These are phyloP conservation scores for Heterodera schachtii DNA, from an alignment of 1,140 invertebrate genomes.

Conservation along the genomic window DNA sequence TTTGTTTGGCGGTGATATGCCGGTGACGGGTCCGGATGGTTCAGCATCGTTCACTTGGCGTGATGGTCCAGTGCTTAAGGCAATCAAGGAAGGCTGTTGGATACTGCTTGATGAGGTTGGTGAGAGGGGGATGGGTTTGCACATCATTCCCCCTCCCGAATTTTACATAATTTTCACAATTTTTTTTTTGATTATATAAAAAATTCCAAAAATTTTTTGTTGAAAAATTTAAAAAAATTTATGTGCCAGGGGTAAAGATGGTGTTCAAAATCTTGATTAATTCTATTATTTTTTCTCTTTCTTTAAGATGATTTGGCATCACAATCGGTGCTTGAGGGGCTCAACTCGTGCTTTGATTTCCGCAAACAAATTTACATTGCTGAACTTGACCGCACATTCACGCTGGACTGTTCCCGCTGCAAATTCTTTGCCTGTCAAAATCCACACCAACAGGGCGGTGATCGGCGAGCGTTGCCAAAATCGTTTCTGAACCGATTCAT, in stretches of 20 bases:
- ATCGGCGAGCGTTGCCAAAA: constrained; percentile 87
- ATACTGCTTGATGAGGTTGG: constrained; percentile 88
- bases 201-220: no score
- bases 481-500: constrained; percentile 98
- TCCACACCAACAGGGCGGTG: constrained; percentile 91
- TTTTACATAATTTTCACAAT: no score
- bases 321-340: constrained; percentile 93
- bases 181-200: no score
- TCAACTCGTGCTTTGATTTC: constrained; percentile 98
- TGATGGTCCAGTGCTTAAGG: constrained; percentile 90
- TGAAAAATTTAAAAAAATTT: no score
- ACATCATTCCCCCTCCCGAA: no score
- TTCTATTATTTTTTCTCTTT: background rate
- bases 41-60: constrained; percentile 83
- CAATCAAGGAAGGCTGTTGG: constrained; percentile 89
- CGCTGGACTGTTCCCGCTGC: constrained; percentile 73
- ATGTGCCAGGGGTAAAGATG: no score
- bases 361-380: constrained; percentile 92
- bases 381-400: constrained; percentile 85
- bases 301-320: constrained; percentile 83
- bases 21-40: constrained; percentile 78
- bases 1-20: constrained; percentile 95
- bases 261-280: no score
- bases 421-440: constrained; percentile 97
- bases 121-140: no score